These are phyloP conservation scores for Trichogramma evanescens DNA, from an alignment of 2,888 invertebrate genomes.

Conservation along the genomic window DNA sequence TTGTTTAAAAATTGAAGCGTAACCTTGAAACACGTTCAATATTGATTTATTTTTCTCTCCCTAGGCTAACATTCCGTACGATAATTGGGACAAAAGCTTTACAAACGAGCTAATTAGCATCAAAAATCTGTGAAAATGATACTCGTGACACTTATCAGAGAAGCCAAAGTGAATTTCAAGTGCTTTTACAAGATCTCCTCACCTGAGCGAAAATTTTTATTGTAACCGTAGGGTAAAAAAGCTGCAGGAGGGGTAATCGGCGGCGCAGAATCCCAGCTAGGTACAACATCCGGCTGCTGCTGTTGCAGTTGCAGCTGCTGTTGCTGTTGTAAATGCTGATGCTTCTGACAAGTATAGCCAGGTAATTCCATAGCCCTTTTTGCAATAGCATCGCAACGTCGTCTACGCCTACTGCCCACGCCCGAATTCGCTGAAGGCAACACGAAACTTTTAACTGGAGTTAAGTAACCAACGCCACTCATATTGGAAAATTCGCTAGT, in stretches of 20 bases:
- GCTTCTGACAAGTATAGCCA: constrained; percentile 27
- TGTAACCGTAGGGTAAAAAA: constrained; percentile 58
- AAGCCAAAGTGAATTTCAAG: too few species aligned
- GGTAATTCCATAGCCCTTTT: constrained; percentile 47
- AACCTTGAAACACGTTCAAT: too few species aligned
- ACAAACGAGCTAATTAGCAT: too few species aligned
- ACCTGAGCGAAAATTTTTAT: constrained; percentile 43
- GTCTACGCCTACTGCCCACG: constrained; percentile 54
- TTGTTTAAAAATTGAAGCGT: too few species aligned
- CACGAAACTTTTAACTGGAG: constrained; percentile 60
- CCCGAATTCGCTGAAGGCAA: constrained; percentile 34
- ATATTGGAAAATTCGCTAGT: constrained; percentile 33
- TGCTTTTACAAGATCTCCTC: constrained; percentile 20
- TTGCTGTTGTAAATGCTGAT: constrained; percentile 15
- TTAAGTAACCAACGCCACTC: constrained; percentile 56
- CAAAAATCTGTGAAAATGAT: too few species aligned
- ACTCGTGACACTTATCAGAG: too few species aligned
- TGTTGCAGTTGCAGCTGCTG: constrained; percentile 23
- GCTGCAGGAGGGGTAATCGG: constrained; percentile 65
- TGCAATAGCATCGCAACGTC: constrained; percentile 57
- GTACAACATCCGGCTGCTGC: constrained; percentile 52
- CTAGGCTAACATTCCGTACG: too few species aligned
- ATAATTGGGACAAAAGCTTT: too few species aligned
- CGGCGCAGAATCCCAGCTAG: constrained; percentile 54
- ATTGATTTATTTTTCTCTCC: too few species aligned